phyloP scores from a whole-genome alignment of 2,888 invertebrate species.

The Synanthedon tipuliformis region DNA sequence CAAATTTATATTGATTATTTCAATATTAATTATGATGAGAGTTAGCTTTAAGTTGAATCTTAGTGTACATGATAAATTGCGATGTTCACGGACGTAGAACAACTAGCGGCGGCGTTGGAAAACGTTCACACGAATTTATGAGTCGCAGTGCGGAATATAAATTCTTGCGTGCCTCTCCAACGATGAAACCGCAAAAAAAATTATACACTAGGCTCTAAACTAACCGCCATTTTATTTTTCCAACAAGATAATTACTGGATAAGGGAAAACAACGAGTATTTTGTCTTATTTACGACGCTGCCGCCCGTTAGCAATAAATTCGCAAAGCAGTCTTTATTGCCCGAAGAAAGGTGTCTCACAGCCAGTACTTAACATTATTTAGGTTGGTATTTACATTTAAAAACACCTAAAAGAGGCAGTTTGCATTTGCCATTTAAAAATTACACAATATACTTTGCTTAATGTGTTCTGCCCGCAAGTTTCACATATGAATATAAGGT shows the following conservation, averaged over 20 bases:
- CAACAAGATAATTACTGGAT: constrained; percentile 10
- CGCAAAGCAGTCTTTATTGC: constrained; percentile 1
- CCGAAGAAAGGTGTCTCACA: too few species aligned
- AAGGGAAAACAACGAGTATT: constrained; percentile 3
- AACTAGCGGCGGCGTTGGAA: constrained; percentile 43
- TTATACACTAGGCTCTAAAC: constrained; percentile 29
- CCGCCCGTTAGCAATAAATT: background rate
- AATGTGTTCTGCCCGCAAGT: too few species aligned
- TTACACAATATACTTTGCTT: too few species aligned
- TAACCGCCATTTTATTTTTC: constrained; percentile 2
- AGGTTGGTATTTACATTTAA: too few species aligned
- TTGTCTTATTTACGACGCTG: background rate
- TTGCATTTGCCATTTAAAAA: too few species aligned
- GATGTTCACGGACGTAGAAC: constrained; percentile 41
- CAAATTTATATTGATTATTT: too few species aligned
- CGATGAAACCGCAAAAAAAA: constrained; percentile 42
- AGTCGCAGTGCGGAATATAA: constrained; percentile 67
- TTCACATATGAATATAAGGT: too few species aligned
- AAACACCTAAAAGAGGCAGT: too few species aligned
- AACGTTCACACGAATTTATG: constrained; percentile 58
- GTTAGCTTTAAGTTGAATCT: constrained; percentile 20
- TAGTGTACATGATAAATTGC: constrained; percentile 50
- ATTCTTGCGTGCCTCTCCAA: constrained; percentile 31
- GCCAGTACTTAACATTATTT: too few species aligned
- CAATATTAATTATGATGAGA: background rate